A percentile compares a stretch with the other conserved stretches of the same genome.
Evolutionary conservation across 2,888 invertebrate species (phyloP).

Genomic region (Oasisia sp.): DNA sequence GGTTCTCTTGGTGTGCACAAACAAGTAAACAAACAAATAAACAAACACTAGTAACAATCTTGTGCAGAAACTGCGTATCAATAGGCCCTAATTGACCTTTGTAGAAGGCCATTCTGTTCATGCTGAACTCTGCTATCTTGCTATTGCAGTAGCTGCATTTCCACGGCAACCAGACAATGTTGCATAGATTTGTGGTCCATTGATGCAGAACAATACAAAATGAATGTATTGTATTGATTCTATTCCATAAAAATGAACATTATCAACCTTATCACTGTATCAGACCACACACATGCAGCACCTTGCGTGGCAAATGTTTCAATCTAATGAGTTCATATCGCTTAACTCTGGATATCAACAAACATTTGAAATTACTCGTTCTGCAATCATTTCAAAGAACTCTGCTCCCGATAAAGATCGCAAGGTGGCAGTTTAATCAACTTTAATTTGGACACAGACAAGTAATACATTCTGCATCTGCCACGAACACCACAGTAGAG

Average conservation of each 20-base stretch:
- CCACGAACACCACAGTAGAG: neutral
- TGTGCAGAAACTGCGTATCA: neutral
- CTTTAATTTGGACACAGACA: neutral
- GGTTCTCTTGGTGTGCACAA: neutral
- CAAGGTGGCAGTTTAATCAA: neutral
- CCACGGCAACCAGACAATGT: slow-evolving; percentile 1
- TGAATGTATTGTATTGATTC: neutral
- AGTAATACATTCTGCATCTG: neutral
- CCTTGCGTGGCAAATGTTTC: neutral
- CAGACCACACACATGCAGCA: neutral
- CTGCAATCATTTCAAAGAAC: neutral
- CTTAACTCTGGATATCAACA: neutral
- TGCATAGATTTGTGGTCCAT: neutral
- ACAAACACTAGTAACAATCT: neutral
- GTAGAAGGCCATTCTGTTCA: neutral
- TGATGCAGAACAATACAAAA: neutral
- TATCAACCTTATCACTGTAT: neutral
- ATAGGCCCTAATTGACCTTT: neutral
- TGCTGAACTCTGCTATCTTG: neutral
- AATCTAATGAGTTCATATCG: neutral
- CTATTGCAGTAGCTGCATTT: neutral
- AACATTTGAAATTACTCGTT: neutral
- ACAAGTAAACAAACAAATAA: neutral
- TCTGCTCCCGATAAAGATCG: neutral
- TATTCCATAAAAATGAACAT: neutral